Conservation (phyloP, 2,888 invertebrate species). For the Morinoia aosen region DNA sequence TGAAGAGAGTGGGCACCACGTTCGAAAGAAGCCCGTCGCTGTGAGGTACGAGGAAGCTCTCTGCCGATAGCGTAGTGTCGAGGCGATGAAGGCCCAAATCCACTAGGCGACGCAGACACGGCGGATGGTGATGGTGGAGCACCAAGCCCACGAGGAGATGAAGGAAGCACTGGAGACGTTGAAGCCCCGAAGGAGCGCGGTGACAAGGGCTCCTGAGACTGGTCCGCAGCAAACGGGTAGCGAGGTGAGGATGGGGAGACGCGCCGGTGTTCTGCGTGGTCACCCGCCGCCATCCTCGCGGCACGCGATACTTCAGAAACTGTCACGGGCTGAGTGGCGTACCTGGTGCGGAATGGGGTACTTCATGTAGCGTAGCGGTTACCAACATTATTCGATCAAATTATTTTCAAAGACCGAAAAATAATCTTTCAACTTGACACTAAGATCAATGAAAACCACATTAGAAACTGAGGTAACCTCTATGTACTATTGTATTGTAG, state of each 20-base stretch:
- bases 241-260: background rate
- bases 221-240: background rate
- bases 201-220: background rate
- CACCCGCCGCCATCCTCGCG: slow-evolving; percentile 59
- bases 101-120: background rate
- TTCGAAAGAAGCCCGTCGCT: background rate
- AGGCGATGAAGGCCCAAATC: background rate
- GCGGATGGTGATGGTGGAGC: background rate
- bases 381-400: background rate
- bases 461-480: too few species aligned
- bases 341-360: slow-evolving; percentile 48
- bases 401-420: too few species aligned
- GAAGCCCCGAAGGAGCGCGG: background rate
- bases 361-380: background rate
- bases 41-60: background rate
- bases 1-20: background rate
- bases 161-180: background rate
- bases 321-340: slow-evolving; percentile 67
- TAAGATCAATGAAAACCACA: too few species aligned
- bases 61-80: background rate
- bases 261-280: background rate
- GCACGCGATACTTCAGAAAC: slow-evolving; percentile 65
- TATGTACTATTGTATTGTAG: too few species aligned
- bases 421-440: too few species aligned
- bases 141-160: background rate